These are phyloP conservation scores for Heloderma charlesbogerti DNA, from an alignment of 2,113 vertebrate species.

Conservation along the genomic window DNA sequence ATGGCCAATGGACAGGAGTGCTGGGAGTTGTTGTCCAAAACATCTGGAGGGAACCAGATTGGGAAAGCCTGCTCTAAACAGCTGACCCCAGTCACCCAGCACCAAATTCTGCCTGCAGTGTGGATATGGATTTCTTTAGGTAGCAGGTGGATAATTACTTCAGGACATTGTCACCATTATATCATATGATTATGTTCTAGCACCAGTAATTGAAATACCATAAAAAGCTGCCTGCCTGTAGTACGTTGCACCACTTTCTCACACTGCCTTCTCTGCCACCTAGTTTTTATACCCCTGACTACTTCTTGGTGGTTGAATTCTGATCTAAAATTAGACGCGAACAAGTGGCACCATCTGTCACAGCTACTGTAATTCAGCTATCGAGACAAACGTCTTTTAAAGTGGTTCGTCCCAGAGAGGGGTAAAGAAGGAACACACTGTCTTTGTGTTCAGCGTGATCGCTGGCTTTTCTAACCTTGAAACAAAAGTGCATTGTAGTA, in stretches of 20 bases:
- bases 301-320: fast-evolving
- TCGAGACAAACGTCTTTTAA: neutral
- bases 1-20: no score
- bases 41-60: no score
- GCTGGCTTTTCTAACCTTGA: neutral
- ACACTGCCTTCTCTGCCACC: neutral
- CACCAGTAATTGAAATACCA: slow-evolving; percentile 11
- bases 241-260: neutral
- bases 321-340: neutral
- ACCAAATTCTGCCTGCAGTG: neutral
- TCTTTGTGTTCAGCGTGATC: neutral
- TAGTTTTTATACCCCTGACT: neutral
- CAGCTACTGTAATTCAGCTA: neutral
- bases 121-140: slow-evolving; percentile 3
- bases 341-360: neutral
- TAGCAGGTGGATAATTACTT: slow-evolving; percentile 51
- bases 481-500: slow-evolving; percentile 9
- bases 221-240: neutral
- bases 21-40: no score
- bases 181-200: slow-evolving; percentile 23
- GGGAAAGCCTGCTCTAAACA: no score
- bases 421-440: neutral
- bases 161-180: slow-evolving; percentile 41
- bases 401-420: neutral
- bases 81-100: neutral